Base-by-base conservation (phyloP, 2,888 invertebrate species). In the Meteorus cinctellus region DNA sequence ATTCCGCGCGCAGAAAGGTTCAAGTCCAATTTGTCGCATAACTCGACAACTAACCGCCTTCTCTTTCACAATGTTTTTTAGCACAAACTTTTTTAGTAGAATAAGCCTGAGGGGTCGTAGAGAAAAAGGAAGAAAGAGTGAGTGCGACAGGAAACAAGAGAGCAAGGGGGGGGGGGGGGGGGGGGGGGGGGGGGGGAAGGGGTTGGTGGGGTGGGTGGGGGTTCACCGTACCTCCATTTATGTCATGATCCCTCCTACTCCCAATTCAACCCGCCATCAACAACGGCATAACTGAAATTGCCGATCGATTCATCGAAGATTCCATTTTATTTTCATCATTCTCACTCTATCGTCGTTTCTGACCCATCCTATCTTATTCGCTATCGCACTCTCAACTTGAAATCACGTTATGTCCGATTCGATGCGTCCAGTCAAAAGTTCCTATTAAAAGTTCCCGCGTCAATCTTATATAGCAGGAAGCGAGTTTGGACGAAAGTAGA, bases 351-450 rank as follows among this genome's bases (percentile, higher is more conserved):
- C 34, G 31, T 36, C 68, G 68, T 68, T 68, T 31, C 51, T 76
- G 69, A 59, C n/a, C 67, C 48, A 62, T 66, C 36, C 41, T 55
- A 41, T 59, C 19, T 27, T 68, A 41, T 41, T 34, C 34, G 55
- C 71, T 74, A n/a, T 48, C 48, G 16, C 48, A 48, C 48, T n/a
- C 14, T 6, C 48, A 63, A 70, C 76, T 74, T 55, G 82, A 85
- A 87, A 88, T 88, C 85, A 84, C 84, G 86, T 87, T 86, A 87
- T 85, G 83, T 86, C 82, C 86, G 82, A 84, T 84, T 84, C 85
- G 84, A 84, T 85, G 85, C 84, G 83, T 84, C 84, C 86, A 84
- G 87, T 87, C 86, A 87, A 87, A 87, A 87, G 84, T 87, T 83
- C 84, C 87, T 87, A 87, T 86, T 85, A 86, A 87, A 88, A 88